Conservation (phyloP, 2,113 vertebrate species). For the Tricholaema leucomelas region DNA sequence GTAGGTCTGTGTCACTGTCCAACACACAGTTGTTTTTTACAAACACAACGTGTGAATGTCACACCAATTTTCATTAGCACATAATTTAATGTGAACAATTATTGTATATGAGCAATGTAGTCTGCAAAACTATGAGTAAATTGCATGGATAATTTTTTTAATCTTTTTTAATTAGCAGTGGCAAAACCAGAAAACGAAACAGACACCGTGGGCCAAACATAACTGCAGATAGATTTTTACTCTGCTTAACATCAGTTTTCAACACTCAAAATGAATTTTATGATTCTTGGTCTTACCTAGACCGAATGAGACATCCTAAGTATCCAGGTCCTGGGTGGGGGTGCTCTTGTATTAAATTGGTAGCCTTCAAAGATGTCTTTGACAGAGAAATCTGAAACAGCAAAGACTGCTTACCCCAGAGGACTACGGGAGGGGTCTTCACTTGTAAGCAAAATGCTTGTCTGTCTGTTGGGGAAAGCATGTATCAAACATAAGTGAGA, state of each 20-base stretch:
- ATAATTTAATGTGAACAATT: neutral
- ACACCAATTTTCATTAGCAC: neutral
- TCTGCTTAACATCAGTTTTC: neutral
- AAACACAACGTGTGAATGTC: accelerated
- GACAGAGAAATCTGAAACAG: neutral
- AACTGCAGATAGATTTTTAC: neutral
- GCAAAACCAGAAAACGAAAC: neutral
- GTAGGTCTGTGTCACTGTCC: neutral
- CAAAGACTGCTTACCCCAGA: neutral
- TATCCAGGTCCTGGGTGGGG: too few relatives aligned
- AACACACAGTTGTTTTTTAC: neutral
- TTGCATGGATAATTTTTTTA: too few relatives aligned
- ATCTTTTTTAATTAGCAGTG: neutral
- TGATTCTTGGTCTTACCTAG: neutral
- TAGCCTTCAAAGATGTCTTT: neutral
- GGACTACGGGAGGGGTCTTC: neutral
- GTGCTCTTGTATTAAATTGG: neutral
- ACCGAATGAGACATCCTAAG: neutral
- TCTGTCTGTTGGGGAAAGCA: neutral
- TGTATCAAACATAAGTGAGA: neutral
- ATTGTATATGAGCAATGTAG: neutral
- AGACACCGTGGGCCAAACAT: neutral
- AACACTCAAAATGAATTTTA: neutral
- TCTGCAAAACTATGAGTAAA: neutral
- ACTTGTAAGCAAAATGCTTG: neutral